These are phyloP conservation scores for Colaptes auratus DNA, from an alignment of 2,113 vertebrate genomes.

Conservation along the genomic window DNA sequence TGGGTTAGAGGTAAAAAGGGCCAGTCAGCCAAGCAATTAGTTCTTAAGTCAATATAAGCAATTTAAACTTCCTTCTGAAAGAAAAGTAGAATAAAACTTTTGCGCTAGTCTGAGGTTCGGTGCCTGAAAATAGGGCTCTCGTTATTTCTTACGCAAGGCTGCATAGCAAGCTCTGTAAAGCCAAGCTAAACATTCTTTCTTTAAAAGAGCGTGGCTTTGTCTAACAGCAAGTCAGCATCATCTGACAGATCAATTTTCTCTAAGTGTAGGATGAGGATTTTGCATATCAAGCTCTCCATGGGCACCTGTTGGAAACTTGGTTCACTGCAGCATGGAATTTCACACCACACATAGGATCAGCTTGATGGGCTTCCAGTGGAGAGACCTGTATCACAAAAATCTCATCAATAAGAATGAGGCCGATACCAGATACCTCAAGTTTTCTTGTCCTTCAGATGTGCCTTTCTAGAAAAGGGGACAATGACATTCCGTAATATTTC, in stretches of 20 bases:
- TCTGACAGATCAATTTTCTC: conserved; percentile 46
- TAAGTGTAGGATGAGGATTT: conserved; percentile 49
- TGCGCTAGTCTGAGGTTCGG: background rate
- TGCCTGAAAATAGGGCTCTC: background rate
- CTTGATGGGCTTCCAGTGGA: background rate
- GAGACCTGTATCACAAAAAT: background rate
- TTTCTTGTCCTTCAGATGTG: background rate
- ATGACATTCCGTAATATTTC: background rate
- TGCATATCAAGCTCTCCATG: background rate
- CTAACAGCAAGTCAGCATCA: conserved; percentile 52
- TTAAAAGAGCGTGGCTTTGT: conserved; percentile 11
- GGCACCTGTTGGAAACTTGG: conserved; percentile 59
- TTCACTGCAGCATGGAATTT: conserved; percentile 47
- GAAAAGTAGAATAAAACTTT: background rate
- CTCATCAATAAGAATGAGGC: conserved; percentile 14
- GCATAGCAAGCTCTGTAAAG: background rate
- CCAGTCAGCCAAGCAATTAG: background rate
- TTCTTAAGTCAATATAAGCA: background rate
- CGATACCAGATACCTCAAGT: background rate
- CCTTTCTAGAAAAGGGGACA: background rate
- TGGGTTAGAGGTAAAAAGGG: background rate
- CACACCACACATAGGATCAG: background rate
- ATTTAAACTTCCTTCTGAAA: background rate
- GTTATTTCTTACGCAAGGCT: conserved; percentile 6
- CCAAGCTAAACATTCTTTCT: conserved; percentile 5